Evolutionary conservation across 2,797 vertebrate genomes (phyloP).

Genomic region (Schizopygopsis pylzovi): DNA sequence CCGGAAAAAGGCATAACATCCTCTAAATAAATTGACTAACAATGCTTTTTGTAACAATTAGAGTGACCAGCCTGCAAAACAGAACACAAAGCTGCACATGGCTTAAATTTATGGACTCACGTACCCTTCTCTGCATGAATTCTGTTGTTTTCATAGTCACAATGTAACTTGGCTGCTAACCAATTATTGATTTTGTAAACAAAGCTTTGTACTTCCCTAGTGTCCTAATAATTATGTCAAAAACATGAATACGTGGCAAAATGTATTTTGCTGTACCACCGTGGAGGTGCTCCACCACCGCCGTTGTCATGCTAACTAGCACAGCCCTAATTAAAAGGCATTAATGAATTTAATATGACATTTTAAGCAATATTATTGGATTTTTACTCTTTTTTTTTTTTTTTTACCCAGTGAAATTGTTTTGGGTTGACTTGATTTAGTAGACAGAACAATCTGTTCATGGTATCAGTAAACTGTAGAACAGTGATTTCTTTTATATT

Average conservation of each 20-base stretch:
- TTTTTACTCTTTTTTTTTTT: neutral
- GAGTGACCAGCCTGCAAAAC: neutral
- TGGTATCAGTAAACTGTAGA: neutral
- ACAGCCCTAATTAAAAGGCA: neutral
- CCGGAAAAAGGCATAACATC: no score
- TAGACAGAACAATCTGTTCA: neutral
- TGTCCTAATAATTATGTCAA: neutral
- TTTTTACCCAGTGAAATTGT: neutral
- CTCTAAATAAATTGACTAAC: neutral
- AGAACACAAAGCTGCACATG: neutral
- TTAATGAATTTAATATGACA: neutral
- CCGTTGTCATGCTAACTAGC: neutral
- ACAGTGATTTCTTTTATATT: neutral
- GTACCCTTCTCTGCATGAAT: neutral
- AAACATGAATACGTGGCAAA: neutral
- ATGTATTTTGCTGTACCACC: neutral
- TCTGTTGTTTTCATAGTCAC: neutral
- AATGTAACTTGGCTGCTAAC: neutral
- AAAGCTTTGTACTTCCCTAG: neutral
- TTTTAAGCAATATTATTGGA: neutral
- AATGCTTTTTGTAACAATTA: neutral
- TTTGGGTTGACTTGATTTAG: neutral
- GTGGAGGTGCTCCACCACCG: neutral
- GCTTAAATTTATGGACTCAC: neutral
- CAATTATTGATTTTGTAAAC: neutral